A percentile compares a stretch with the other conserved stretches of the same genome.
Evolutionary conservation across 35 echinoderm and acorn worm genomes (phyloP).

Genomic region (Ophiothrix spiculata): DNA sequence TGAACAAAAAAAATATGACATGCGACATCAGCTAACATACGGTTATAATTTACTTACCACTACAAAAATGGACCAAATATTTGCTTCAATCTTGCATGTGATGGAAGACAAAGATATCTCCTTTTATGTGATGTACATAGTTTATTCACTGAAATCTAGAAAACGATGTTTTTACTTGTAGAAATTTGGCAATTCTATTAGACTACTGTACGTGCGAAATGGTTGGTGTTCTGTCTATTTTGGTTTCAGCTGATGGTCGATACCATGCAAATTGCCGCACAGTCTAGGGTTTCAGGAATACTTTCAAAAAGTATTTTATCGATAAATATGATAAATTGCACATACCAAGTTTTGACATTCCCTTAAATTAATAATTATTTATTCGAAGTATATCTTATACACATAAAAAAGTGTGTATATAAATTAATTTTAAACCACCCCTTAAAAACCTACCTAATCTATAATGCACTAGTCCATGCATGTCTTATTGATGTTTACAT

Average conservation of each 20-base stretch:
- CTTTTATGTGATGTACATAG: neutral
- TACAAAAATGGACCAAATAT: neutral
- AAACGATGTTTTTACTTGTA: neutral
- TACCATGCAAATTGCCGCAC: neutral
- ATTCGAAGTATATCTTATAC: neutral
- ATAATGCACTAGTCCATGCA: neutral
- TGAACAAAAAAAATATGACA: slow-evolving; percentile 6
- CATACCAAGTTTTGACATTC: neutral
- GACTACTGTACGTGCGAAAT: neutral
- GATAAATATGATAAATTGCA: neutral
- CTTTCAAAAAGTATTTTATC: neutral
- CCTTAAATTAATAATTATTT: neutral
- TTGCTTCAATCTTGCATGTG: neutral
- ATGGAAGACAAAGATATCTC: neutral
- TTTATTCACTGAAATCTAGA: neutral
- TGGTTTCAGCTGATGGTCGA: slow-evolving; percentile 14
- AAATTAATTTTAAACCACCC: neutral
- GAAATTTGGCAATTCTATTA: slow-evolving; percentile 1
- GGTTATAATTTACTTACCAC: slow-evolving; percentile 1
- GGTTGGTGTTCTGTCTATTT: slow-evolving; percentile 9
- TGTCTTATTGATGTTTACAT: neutral
- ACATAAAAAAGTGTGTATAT: neutral
- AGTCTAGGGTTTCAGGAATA: neutral
- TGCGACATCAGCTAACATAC: slow-evolving; percentile 12
- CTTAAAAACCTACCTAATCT: neutral